Evolutionary conservation across 2,797 vertebrate genomes (phyloP).

Genomic region (Mus spretus): DNA sequence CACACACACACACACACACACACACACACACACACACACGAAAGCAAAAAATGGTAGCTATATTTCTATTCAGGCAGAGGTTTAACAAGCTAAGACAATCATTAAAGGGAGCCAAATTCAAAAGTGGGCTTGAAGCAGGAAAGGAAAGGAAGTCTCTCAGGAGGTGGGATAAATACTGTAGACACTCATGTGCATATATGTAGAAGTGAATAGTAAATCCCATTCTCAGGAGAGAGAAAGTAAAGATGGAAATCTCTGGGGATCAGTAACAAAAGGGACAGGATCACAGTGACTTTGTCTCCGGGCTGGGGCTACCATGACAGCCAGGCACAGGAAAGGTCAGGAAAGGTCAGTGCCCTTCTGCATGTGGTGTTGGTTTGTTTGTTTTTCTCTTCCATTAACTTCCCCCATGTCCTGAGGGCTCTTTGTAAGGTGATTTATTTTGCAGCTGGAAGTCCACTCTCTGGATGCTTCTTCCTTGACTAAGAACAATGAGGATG

Average conservation of each 20-base stretch:
- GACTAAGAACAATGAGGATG: constrained; percentile 10
- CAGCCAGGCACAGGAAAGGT: not conserved
- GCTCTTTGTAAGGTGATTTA: constrained; percentile 22
- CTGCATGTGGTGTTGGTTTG: not conserved
- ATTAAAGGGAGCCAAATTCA: constrained; percentile 6
- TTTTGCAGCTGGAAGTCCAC: constrained; percentile 17
- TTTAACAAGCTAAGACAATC: not conserved
- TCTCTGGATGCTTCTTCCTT: not conserved
- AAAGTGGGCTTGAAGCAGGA: constrained; percentile 27
- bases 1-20: not conserved
- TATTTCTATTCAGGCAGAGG: not conserved
- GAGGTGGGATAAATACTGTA: not conserved
- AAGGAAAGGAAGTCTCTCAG: not conserved
- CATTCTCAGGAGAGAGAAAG: not conserved
- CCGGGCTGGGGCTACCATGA: not conserved
- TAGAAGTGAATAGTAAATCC: not conserved
- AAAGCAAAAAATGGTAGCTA: constrained; percentile 32
- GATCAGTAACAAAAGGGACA: not conserved
- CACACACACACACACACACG: not conserved
- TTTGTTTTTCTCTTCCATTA: not conserved
- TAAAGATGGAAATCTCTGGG: not conserved
- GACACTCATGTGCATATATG: not conserved
- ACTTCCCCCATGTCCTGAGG: constrained; percentile 29
- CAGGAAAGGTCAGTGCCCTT: constrained; percentile 11
- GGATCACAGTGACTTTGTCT: not conserved